Percentiles rank a stretch among this genome's conserved stretches.
phyloP scores from a whole-genome alignment of 2,888 invertebrate species.

The Cylloceria caligata region DNA sequence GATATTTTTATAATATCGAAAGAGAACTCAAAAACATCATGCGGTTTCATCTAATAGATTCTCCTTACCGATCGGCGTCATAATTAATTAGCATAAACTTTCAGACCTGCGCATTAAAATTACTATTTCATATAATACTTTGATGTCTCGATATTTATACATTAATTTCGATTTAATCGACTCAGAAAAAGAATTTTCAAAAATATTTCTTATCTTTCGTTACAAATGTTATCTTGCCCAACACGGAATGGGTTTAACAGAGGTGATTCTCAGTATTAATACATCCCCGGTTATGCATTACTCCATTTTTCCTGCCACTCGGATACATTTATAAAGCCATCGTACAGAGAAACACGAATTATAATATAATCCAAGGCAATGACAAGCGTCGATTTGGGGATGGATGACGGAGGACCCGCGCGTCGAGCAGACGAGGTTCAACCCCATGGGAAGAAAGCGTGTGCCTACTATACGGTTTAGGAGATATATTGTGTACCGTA shows the following conservation, averaged over 20 bases:
- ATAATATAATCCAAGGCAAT: conserved; percentile 52
- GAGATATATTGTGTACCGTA: conserved; percentile 13
- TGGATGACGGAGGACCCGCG: conserved; percentile 54
- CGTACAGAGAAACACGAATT: conserved; percentile 24
- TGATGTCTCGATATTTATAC: too few relatives aligned
- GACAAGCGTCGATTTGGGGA: conserved; percentile 59
- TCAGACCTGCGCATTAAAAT: too few relatives aligned
- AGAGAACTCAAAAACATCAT: too few relatives aligned
- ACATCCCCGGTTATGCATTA: not conserved
- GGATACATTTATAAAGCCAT: conserved; percentile 3
- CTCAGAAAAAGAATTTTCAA: too few relatives aligned
- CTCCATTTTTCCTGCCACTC: not conserved
- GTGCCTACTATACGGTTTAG: conserved; percentile 3
- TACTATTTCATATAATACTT: too few relatives aligned
- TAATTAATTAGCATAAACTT: too few relatives aligned
- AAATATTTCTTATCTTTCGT: too few relatives aligned
- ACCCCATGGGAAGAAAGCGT: conserved; percentile 46
- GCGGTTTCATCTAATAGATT: too few relatives aligned
- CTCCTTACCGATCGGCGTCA: too few relatives aligned
- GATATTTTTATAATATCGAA: too few relatives aligned
- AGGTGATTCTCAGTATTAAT: not conserved
- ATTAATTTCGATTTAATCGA: too few relatives aligned
- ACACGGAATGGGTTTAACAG: not conserved
- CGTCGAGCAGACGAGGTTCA: conserved; percentile 26
- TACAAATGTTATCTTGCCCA: not conserved